Base-by-base conservation (phyloP, 1,140 invertebrate species). In the Eriosoma lanigerum region DNA sequence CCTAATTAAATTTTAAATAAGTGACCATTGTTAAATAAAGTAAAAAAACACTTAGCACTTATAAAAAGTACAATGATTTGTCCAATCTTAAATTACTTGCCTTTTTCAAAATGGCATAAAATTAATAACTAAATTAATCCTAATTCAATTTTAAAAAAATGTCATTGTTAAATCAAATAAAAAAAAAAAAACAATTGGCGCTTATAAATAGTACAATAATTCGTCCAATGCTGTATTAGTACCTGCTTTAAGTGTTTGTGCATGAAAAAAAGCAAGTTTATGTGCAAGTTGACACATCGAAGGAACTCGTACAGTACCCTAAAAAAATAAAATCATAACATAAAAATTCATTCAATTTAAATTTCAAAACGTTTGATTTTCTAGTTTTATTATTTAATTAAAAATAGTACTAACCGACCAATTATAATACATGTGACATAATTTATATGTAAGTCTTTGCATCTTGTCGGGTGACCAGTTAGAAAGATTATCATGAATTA, bases 261-360 rank as follows among this genome's bases (percentile, higher is more conserved):
- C 91, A 10, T 92, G 89, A 0, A 95, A 85, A 83, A 93, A 95
- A 0, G 94, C 94, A 82, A 96, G 83, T 85, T 96, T 96, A 83
- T 96, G 94, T 8, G 94, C 93, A 83, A 93, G 93, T 83, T 95
- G 93, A 82, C 93, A 94, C 0, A 93, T 93, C 0, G 94, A 92
- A 0, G 94, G 94, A 0, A 96, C 94, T 15, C 92, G 86, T 0
- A 95, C 90, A 0, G 94, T 94, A 1, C 92, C 93, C 86, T 87
- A 82, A 9, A 66, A 15, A 38, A 64, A 44, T 38, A 21, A 64
- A 44, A 21, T 13, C 38, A 38, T 5, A 64, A 64, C 32, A 44
- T 38, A 4, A 38, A 38, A 38, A 38, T 38, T 4, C 3, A 4
- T 38, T 38, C 32, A 38, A 38, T 38, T 4, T 38, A 2, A 32